Conservation (phyloP, 2,888 invertebrate genomes). For the Andrena haemorrhoa region DNA sequence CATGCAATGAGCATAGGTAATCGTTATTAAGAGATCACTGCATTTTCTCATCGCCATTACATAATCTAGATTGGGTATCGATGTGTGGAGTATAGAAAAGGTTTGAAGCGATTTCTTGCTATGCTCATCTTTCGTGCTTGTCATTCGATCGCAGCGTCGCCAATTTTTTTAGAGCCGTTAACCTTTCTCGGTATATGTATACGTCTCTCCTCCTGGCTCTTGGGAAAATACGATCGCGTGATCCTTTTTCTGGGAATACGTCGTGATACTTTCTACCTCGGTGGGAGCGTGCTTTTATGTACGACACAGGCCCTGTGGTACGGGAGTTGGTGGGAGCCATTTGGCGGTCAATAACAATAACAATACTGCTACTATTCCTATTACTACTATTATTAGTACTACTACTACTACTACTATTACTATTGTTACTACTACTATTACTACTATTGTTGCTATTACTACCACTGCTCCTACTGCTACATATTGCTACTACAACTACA, state of each 20-base stretch:
- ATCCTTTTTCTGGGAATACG: slow-evolving; percentile 25
- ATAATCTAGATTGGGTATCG: neutral
- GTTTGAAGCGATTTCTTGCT: neutral
- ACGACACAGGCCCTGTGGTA: neutral
- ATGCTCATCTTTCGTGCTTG: neutral
- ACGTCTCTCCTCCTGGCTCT: neutral
- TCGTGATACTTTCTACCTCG: slow-evolving; percentile 37
- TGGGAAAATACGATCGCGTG: slow-evolving; percentile 1
- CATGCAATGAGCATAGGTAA: neutral
- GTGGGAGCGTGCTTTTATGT: slow-evolving; percentile 28
- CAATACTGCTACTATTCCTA: neutral
- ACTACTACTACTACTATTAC: no score
- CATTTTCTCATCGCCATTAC: neutral
- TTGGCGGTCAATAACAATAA: slow-evolving; percentile 33
- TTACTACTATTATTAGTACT: no score
- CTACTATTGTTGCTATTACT: no score
- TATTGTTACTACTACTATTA: no score
- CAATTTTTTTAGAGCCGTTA: slow-evolving; percentile 37
- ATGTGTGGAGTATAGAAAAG: neutral
- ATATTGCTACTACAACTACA: no score
- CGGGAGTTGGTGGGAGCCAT: neutral
- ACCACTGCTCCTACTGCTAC: no score
- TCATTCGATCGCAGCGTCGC: slow-evolving; percentile 1
- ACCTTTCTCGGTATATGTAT: slow-evolving; percentile 16
- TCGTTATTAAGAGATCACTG: neutral